Percentiles rank a stretch among this genome's conserved stretches.
phyloP scores from a whole-genome alignment of 2,888 invertebrate species.

The Ethmia dodecea region DNA sequence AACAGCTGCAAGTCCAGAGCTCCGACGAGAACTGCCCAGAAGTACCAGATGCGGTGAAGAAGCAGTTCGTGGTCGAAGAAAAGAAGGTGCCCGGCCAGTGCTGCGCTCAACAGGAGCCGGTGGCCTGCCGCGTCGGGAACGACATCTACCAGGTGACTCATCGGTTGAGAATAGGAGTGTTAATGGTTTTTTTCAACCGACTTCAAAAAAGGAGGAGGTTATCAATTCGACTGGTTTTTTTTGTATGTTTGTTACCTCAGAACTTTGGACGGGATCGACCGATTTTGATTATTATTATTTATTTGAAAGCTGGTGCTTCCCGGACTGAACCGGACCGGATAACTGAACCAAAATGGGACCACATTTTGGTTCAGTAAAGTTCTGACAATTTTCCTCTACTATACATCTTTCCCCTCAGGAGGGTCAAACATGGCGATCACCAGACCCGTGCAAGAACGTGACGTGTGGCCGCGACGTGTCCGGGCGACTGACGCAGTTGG shows the following conservation, averaged over 20 bases:
- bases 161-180: no score
- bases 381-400: no score
- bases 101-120: conserved; percentile 70
- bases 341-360: neutral
- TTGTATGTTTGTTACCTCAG: no score
- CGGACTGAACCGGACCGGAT: no score
- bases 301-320: no score
- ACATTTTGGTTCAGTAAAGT: no score
- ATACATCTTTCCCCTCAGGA: conserved; percentile 49
- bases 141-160: conserved; percentile 61
- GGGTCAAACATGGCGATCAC: conserved; percentile 67
- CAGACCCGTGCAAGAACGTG: conserved; percentile 73
- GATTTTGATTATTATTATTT: no score
- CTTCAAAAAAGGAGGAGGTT: no score
- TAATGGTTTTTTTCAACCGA: no score
- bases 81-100: conserved; percentile 69
- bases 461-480: conserved; percentile 59
- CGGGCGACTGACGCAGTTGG: conserved; percentile 54
- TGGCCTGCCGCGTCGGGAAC: conserved; percentile 75
- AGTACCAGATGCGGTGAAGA: conserved; percentile 49
- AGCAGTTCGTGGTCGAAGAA: conserved; percentile 72
- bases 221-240: no score
- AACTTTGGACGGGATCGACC: no score
- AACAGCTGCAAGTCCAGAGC: conserved; percentile 77
- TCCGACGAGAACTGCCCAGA: conserved; percentile 70